These are phyloP conservation scores for Trachelipus rathkii DNA, from an alignment of 1,140 invertebrate genomes.

Conservation along the genomic window DNA sequence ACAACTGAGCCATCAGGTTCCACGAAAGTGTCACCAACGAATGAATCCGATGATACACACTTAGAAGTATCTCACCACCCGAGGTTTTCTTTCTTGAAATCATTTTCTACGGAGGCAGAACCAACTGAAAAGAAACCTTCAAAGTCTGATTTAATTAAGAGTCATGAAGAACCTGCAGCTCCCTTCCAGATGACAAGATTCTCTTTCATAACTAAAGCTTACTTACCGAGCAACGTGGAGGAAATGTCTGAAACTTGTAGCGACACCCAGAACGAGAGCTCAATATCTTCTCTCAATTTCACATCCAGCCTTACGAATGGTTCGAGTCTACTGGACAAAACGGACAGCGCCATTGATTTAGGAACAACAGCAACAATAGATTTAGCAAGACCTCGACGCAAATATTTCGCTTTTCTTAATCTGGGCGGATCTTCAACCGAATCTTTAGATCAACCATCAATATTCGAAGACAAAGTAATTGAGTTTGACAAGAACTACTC, in stretches of 20 bases:
- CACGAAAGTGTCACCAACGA: conserved; percentile 41
- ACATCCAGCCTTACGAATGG: background rate
- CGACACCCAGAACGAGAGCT: background rate
- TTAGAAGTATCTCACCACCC: background rate
- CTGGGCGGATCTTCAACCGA: background rate
- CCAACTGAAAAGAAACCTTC: conserved; percentile 21
- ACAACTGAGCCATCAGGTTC: conserved; percentile 41
- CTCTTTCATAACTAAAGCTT: conserved; percentile 44
- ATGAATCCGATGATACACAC: conserved; percentile 31
- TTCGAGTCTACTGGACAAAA: background rate
- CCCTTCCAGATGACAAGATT: conserved; percentile 39
- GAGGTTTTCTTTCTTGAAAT: conserved; percentile 27
- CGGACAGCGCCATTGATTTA: background rate
- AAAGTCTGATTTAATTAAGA: conserved; percentile 14
- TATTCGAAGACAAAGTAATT: background rate
- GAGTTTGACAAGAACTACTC: background rate
- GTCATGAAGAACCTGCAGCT: conserved; percentile 10
- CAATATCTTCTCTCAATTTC: background rate
- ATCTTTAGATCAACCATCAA: background rate
- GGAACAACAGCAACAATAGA: background rate
- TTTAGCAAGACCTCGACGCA: background rate
- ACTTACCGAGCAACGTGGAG: conserved; percentile 30
- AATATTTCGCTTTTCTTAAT: background rate
- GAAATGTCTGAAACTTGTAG: background rate
- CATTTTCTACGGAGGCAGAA: conserved; percentile 24